Evolutionary conservation across 2,113 vertebrate genomes (phyloP).

Genomic region (Dryoscopus gambensis): DNA sequence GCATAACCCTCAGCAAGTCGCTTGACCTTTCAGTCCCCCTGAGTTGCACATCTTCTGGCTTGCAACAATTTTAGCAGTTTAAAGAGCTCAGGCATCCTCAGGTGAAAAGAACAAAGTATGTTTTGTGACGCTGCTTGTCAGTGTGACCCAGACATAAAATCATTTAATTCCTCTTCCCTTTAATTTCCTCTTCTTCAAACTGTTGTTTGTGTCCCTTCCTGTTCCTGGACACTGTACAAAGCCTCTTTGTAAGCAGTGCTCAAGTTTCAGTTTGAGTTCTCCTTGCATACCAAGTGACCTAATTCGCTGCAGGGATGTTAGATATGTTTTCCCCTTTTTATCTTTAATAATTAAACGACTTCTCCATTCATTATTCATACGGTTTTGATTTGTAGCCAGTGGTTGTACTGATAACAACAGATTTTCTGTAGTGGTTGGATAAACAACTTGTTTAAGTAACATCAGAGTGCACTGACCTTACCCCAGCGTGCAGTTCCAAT

Average conservation of each 20-base stretch:
- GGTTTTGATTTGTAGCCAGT: conserved; percentile 43
- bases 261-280: conserved; percentile 39
- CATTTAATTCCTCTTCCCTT: not conserved
- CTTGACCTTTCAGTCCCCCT: not conserved
- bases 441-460: conserved; percentile 34
- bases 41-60: not conserved
- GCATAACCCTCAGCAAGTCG: not conserved
- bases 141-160: not conserved
- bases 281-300: conserved; percentile 35
- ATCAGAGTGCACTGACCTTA: conserved; percentile 1
- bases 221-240: conserved; percentile 6
- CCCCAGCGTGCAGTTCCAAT: not conserved
- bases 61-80: not conserved
- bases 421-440: conserved; percentile 15
- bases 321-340: not conserved
- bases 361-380: conserved; percentile 51
- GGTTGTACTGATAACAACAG: conserved; percentile 19
- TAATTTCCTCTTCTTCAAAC: not conserved
- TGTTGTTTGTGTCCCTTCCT: not conserved
- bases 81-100: not conserved
- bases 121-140: not conserved
- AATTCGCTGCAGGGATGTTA: conserved; percentile 39
- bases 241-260: conserved; percentile 25
- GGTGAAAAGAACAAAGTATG: not conserved
- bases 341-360: conserved; percentile 55